Evolutionary conservation across 53 echinoderm and acorn worm species (phyloP).

Genomic region (Paelopatides confundens): DNA sequence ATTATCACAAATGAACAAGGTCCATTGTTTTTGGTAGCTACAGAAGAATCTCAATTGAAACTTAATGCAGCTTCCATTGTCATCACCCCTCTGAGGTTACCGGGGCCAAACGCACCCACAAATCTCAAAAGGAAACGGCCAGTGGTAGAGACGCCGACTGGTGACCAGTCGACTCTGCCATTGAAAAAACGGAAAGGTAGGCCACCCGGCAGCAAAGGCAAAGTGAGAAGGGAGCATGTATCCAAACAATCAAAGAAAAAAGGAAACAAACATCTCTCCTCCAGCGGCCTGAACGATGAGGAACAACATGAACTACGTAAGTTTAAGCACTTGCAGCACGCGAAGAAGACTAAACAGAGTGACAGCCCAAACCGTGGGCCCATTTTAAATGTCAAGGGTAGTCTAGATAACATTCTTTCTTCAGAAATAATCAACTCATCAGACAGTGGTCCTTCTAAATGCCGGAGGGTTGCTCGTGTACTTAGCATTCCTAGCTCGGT

Average conservation of each 20-base stretch:
- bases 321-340: slow-evolving; percentile 68
- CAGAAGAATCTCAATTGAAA: slow-evolving; percentile 13
- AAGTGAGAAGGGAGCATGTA: slow-evolving; percentile 61
- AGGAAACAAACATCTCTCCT: slow-evolving; percentile 59
- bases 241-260: slow-evolving; percentile 49
- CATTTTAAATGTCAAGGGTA: slow-evolving; percentile 77
- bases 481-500: slow-evolving; percentile 33
- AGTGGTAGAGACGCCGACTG: slow-evolving; percentile 32
- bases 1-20: background rate
- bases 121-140: slow-evolving; percentile 50
- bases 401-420: slow-evolving; percentile 65
- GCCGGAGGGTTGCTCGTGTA: slow-evolving; percentile 16
- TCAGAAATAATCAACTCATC: slow-evolving; percentile 75
- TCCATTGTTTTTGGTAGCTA: background rate
- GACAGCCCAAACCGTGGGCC: slow-evolving; percentile 72
- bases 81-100: slow-evolving; percentile 53
- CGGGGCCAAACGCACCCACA: slow-evolving; percentile 48
- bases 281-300: slow-evolving; percentile 42
- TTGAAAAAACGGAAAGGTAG: slow-evolving; percentile 80
- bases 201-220: slow-evolving; percentile 86
- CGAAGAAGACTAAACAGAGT: slow-evolving; percentile 58
- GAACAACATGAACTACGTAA: slow-evolving; percentile 69
- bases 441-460: slow-evolving; percentile 30
- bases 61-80: slow-evolving; percentile 42
- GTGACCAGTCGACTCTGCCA: slow-evolving; percentile 52